phyloP scores from a whole-genome alignment of 2,888 invertebrate genomes.

The Aphidoletes aphidimyza region DNA sequence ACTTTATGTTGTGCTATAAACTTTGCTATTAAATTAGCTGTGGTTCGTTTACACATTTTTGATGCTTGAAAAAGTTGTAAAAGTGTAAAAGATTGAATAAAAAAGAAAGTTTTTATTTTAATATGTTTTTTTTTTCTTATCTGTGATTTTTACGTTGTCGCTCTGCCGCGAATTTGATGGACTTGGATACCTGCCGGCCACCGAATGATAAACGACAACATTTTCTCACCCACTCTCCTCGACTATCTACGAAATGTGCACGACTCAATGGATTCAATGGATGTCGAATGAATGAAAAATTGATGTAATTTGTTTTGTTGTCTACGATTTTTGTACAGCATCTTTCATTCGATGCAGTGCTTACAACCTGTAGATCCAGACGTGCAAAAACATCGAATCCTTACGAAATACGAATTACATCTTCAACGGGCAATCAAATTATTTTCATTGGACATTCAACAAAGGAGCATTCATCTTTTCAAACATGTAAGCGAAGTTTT shows the following conservation, averaged over 20 bases:
- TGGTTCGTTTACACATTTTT: conserved; percentile 35
- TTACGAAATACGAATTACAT: conserved; percentile 60
- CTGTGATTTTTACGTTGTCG: background rate
- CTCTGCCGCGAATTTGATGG: background rate
- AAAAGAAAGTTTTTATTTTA: background rate
- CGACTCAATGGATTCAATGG: background rate
- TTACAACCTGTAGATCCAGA: conserved; percentile 64
- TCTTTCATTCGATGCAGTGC: conserved; percentile 63
- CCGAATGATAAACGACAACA: background rate
- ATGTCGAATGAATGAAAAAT: conserved; percentile 38
- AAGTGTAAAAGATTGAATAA: background rate
- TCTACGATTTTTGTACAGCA: conserved; percentile 59
- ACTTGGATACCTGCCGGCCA: background rate
- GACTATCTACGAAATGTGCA: background rate
- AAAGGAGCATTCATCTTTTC: conserved; percentile 64
- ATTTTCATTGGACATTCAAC: conserved; percentile 62
- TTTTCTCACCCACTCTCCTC: too few species aligned
- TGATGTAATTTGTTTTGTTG: conserved; percentile 17
- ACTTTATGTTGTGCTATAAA: background rate
- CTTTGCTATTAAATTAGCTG: conserved; percentile 22
- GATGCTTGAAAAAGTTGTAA: conserved; percentile 26
- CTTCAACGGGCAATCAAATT: conserved; percentile 59
- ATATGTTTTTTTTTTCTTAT: background rate
- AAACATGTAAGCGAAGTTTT: conserved; percentile 62
- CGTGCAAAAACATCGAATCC: conserved; percentile 61